phyloP scores from a whole-genome alignment of 2,113 vertebrate genomes.

The Perca flavescens region DNA sequence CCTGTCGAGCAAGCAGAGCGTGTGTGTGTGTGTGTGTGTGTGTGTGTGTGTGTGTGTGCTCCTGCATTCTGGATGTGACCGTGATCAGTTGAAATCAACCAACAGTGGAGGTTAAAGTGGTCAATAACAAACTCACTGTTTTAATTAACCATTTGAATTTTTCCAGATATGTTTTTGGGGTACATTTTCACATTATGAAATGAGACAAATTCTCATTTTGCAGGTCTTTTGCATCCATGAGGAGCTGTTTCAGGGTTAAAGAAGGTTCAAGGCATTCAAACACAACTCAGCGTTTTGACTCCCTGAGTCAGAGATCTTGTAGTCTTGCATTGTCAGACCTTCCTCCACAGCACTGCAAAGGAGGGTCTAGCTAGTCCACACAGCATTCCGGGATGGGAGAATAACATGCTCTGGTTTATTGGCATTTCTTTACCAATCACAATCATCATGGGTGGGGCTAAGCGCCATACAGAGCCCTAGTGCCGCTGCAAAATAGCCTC shows the following conservation, averaged over 20 bases:
- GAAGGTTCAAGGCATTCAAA: not conserved
- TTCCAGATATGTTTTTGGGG: not conserved
- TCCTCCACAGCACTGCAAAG: no score
- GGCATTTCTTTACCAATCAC: no score
- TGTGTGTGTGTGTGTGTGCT: not conserved
- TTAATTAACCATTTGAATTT: not conserved
- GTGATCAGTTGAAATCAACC: not conserved
- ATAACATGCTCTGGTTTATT: no score
- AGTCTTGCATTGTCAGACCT: no score
- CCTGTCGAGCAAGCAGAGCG: conserved; percentile 9
- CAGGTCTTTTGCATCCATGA: no score
- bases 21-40: no score
- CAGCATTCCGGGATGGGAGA: no score
- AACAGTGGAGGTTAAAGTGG: not conserved
- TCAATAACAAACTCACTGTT: not conserved
- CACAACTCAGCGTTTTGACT: not conserved
- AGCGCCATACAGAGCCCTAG: no score
- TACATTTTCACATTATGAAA: not conserved
- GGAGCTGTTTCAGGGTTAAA: not conserved
- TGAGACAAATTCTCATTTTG: not conserved
- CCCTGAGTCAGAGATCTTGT: no score
- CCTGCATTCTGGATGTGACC: conserved; percentile 1
- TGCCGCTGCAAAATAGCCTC: no score
- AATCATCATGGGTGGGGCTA: no score
- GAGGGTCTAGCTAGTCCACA: no score